Evolutionary conservation across 1,140 invertebrate species (phyloP), one percentile per base, ranked within the genome.

Genomic region (Macrostomum lignano): DNA sequence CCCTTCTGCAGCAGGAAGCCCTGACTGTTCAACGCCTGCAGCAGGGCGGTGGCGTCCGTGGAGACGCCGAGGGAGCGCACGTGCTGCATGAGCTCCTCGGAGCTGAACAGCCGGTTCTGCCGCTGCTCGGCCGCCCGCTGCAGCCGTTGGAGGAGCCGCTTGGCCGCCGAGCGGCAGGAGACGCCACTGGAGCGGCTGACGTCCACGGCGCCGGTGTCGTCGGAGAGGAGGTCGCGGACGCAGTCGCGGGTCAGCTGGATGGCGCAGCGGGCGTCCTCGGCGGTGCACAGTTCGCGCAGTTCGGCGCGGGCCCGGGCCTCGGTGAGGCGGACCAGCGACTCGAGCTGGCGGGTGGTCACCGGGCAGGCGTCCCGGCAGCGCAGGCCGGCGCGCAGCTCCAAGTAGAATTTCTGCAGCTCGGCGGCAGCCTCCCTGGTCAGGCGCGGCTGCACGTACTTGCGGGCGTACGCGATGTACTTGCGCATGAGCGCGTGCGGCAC

Each of bases 381-480:
- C 49, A 68, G 69, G 35, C 67, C 62, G 43, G 61, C 59, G 15
- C 77, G 59, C 22, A 88, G 59, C 38, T 74, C 63, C 13, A 81
- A 53, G 51, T 86, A 91, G 60, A 77, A 86, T 5, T 71, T 51
- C 51, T 73, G 67, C 7, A 88, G 46, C 4, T 69, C 51, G 36
- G 60, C 51, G 3, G 67, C 67, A 11, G 79, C 76, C 30, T 67
- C 66, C 13, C 45, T 46, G 29, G 67, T 69, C 28, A 91, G 56
- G 46, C 19, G 14, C 3, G 81, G 77, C 42, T 72, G 67, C 0
- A 84, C 73, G 60, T 81, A 78, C 51, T 78, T 72, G 33, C 71
- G 66, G 1, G 79, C 75, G 60, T 86, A 88, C 1, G 72, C 72
- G 29, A 88, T 72, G 47, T 84, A 91, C 58, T 84, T 81, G 28